Base-by-base conservation (phyloP, 2,888 invertebrate species). In the Torymus auratus region DNA sequence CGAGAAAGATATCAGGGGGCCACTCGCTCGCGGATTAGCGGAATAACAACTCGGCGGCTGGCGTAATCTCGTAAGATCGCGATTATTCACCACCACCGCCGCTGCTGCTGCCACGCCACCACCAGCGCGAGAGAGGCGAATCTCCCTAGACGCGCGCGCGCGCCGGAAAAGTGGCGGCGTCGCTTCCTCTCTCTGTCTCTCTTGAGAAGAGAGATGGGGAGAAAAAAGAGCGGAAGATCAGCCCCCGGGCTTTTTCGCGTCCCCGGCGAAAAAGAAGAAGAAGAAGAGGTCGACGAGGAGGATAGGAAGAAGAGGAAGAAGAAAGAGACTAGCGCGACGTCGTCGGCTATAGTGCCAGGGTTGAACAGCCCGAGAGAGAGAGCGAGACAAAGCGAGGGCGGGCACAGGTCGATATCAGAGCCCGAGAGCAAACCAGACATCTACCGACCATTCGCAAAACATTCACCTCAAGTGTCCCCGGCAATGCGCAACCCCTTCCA, bases 371-470 rank as follows among this genome's bases (percentile, higher is more conserved):
- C 73, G 78, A 78, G 61, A 80, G 74, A 82, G 81, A 68, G 81
- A 81, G 71, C 68, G 83, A 75, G 65, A 41, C 17, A 28, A 71
- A 62, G 56, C 61, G 74, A 76, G 62, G 14, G 64, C 75, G 70
- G 81, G 84, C 82, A 83, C 88, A 89, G 90, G 90, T 90, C 90
- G 90, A 90, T 90, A 90, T 89, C 88, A 88, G 88, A 88, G 87
- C 72, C 67, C 86, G 87, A 74, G 88, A 88, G 90, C 88, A 88
- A 88, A 89, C 89, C 90, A 90, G 90, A 90, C 90, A 89, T 90
- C 89, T 90, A 90, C 89, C 90, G 90, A 90, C 89, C 90, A 89
- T 90, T 90, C 90, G 88, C 90, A 89, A 90, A 90, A 90, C 90
- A 89, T 90, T 90, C 90, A 90, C 90, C 90, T 89, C 89, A 88